phyloP scores from a whole-genome alignment of 1,140 invertebrate species.

The Linepithema humile region DNA sequence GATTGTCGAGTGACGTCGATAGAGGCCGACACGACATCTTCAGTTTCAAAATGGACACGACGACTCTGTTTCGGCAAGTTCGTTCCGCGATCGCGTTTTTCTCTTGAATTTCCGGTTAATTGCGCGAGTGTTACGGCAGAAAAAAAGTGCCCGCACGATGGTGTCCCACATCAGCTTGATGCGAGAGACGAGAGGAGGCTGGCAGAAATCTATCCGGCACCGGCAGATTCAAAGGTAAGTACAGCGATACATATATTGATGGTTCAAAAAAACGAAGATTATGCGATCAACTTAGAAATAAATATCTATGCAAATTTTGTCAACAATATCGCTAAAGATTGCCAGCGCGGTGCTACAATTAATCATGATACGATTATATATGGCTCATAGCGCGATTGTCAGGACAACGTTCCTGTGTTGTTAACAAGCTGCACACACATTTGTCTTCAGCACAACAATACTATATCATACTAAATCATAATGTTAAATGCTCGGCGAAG shows the following conservation, averaged over 20 bases:
- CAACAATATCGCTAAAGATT: too few relatives aligned
- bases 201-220: not conserved
- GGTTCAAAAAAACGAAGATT: too few relatives aligned
- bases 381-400: too few relatives aligned
- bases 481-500: too few relatives aligned
- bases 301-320: not conserved
- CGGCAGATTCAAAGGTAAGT: not conserved
- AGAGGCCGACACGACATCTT: slow-evolving; percentile 25
- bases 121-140: not conserved
- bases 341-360: too few relatives aligned
- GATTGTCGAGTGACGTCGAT: slow-evolving; percentile 46
- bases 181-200: not conserved
- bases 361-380: too few relatives aligned
- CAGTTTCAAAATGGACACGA: not conserved
- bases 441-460: too few relatives aligned
- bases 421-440: too few relatives aligned
- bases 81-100: not conserved
- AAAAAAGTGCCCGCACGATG: not conserved
- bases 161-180: not conserved
- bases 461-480: too few relatives aligned
- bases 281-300: too few relatives aligned
- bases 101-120: not conserved
- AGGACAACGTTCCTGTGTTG: too few relatives aligned
- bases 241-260: too few relatives aligned
- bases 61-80: not conserved